phyloP scores from a whole-genome alignment of 2,113 vertebrate genomes.

The Coturnix japonica region DNA sequence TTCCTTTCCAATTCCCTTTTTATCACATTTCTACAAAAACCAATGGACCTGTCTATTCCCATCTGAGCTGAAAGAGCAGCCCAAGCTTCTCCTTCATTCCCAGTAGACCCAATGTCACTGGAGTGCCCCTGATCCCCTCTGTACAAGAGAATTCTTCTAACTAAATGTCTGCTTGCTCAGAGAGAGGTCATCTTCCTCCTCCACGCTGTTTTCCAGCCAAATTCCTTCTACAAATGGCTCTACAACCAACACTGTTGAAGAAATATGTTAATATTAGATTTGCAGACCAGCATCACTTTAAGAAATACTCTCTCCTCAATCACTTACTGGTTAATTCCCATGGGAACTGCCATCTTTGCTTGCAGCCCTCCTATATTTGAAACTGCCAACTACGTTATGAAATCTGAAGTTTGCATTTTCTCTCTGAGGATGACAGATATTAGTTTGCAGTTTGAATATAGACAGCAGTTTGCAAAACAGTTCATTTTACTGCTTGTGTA shows the following conservation, averaged over 20 bases:
- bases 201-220: not conserved
- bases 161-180: rapidly evolving
- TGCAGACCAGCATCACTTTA: not conserved
- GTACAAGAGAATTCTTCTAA: not conserved
- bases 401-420: not conserved
- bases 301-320: not conserved
- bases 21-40: too few relatives aligned
- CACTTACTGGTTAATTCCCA: not conserved
- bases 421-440: not conserved
- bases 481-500: not conserved
- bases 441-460: rapidly evolving
- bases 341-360: not conserved
- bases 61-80: not conserved
- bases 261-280: not conserved
- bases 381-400: not conserved
- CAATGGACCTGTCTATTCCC: not conserved
- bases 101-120: not conserved
- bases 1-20: not conserved
- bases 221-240: not conserved
- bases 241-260: not conserved
- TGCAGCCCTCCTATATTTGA: not conserved
- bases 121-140: not conserved
- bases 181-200: not conserved
- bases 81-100: not conserved
- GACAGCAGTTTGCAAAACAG: not conserved